A percentile compares a stretch with the other conserved stretches of the same genome.
Evolutionary conservation across 2,113 vertebrate genomes (phyloP).

Genomic region (Sylvietta virens): DNA sequence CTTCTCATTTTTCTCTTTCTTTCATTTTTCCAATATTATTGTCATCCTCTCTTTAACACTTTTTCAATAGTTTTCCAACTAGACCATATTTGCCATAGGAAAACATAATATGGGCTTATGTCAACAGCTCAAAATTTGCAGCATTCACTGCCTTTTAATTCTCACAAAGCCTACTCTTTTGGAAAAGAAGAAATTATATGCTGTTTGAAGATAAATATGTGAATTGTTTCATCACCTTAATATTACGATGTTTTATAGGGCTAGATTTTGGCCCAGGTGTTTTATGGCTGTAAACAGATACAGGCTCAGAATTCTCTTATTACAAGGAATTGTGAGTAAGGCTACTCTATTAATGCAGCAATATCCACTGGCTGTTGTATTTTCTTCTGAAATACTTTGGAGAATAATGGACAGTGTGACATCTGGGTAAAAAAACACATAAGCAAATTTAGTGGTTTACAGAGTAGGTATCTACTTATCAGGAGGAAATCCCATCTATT

Average conservation of each 20-base stretch:
- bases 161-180: background rate
- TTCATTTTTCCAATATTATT: background rate
- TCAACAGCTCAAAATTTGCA: background rate
- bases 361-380: background rate
- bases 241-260: background rate
- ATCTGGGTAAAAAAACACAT: background rate
- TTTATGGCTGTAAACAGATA: background rate
- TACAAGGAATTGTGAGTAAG: background rate
- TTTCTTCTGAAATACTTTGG: background rate
- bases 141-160: background rate
- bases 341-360: background rate
- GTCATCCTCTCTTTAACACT: background rate
- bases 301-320: background rate
- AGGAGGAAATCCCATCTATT: background rate
- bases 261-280: background rate
- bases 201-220: background rate
- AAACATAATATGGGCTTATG: background rate
- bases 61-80: background rate
- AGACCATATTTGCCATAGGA: background rate
- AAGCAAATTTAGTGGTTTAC: background rate
- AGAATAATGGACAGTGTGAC: background rate
- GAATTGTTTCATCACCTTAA: background rate
- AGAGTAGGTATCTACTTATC: background rate
- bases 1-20: background rate
- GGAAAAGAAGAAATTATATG: background rate